Evolutionary conservation across 2,888 invertebrate genomes (phyloP).

Genomic region (Eulithis prunata): DNA sequence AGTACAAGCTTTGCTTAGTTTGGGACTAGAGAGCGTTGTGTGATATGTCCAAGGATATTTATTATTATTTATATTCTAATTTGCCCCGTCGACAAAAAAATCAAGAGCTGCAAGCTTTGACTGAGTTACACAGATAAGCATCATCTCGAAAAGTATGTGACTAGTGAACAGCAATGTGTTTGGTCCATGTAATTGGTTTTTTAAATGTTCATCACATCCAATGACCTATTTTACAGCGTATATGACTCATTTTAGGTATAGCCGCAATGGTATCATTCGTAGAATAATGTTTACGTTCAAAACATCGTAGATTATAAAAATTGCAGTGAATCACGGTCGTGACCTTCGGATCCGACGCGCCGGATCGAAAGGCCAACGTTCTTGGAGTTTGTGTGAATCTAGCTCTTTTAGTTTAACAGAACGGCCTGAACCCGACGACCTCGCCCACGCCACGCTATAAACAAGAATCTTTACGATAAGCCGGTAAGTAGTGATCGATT

Average conservation of each 20-base stretch:
- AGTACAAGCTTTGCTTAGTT: no score
- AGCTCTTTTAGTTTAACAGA: conserved; percentile 40
- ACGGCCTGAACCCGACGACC: conserved; percentile 53
- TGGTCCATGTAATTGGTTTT: conserved; percentile 10
- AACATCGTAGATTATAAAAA: conserved; percentile 25
- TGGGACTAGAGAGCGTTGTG: no score
- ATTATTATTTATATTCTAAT: no score
- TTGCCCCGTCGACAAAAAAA: no score
- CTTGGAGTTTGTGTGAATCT: conserved; percentile 56
- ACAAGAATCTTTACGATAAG: conserved; percentile 35
- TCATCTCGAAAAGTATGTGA: background rate
- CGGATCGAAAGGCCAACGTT: conserved; percentile 65
- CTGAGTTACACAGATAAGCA: background rate
- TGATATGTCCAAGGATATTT: no score
- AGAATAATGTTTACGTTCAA: conserved; percentile 20
- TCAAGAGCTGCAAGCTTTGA: no score
- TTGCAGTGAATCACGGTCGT: conserved; percentile 51
- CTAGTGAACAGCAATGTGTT: conserved; percentile 3
- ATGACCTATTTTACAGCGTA: conserved; percentile 17
- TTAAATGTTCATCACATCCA: conserved; percentile 16
- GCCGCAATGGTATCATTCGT: conserved; percentile 2
- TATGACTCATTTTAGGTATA: conserved; percentile 16
- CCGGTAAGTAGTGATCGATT: conserved; percentile 16
- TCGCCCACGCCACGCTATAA: conserved; percentile 48
- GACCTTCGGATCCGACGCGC: conserved; percentile 50